These are phyloP conservation scores for Hirudo medicinalis DNA, from an alignment of 1,140 invertebrate species.

Conservation along the genomic window DNA sequence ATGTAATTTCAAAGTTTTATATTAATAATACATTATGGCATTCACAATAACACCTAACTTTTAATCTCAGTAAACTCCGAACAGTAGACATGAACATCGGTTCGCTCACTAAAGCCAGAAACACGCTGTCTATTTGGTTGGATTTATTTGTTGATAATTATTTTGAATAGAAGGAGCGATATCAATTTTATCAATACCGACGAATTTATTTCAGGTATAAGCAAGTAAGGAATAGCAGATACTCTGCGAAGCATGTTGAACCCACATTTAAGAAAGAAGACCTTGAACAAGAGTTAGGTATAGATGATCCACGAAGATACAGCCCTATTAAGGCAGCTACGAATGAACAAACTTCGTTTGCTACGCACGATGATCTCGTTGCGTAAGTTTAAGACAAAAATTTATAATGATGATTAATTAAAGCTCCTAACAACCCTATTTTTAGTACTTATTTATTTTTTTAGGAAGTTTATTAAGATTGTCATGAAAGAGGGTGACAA, in stretches of 20 bases:
- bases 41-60: too few species aligned
- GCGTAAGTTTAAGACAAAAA: slow-evolving; percentile 25
- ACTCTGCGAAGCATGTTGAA: slow-evolving; percentile 25
- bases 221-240: slow-evolving; percentile 24
- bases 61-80: too few species aligned
- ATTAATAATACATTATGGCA: too few species aligned
- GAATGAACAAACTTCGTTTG: slow-evolving; percentile 28
- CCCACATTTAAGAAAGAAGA: slow-evolving; percentile 26
- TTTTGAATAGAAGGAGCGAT: neutral
- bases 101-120: too few species aligned
- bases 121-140: slow-evolving; percentile 13
- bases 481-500: slow-evolving; percentile 31
- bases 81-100: too few species aligned
- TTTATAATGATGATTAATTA: slow-evolving; percentile 5
- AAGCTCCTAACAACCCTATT: neutral
- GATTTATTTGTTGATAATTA: slow-evolving; percentile 20
- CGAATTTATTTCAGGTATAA: slow-evolving; percentile 22
- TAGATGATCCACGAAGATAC: slow-evolving; percentile 26
- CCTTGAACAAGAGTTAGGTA: slow-evolving; percentile 25
- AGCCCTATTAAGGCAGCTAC: slow-evolving; percentile 31
- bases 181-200: too few species aligned
- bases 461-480: slow-evolving; percentile 33
- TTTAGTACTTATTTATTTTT: slow-evolving; percentile 4
- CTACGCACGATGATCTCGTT: slow-evolving; percentile 27
- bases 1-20: too few species aligned